Base-by-base conservation (phyloP, 1,140 invertebrate species). In the Lineus longissimus region DNA sequence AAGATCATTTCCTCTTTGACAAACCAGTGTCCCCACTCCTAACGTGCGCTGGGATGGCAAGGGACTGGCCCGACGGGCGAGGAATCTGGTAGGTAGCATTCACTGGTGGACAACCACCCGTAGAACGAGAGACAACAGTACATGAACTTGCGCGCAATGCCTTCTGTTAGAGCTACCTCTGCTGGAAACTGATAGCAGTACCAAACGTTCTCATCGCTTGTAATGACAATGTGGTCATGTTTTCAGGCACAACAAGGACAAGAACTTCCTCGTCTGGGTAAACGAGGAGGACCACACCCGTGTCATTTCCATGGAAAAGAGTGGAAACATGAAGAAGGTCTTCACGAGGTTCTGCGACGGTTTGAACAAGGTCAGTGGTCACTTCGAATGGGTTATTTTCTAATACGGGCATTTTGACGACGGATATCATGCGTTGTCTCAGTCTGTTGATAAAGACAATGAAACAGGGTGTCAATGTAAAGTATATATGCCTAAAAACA, bases 221-320 rank as follows among this genome's bases (percentile, higher is more conserved):
- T 36, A 15, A 36, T 15, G 33, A 7, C 33, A 36, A 36, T 36
- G 4, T 36, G n/a, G n/a, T n/a, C n/a, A n/a, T 15, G 15, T 7
- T 36, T 36, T n/a, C 83, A 96, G 87, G 88, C 93, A 68, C 61
- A 97, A 97, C 78, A 92, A 95, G 74, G 88, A 88, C 82, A 96
- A 96, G 85, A 94, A 92, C 69, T 97, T 97, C 89, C 85, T 97
- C 74, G 91, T 97, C 60, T 97, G 94, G 94, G 91, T 90, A 84
- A 97, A 97, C 81, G 94, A 97, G 81, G 94, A 97, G 82, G 94
- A 96, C 86, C 94, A 97, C 81, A 86, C 96, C 70, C 89, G 94
- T 74, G 90, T 97, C 75, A 97, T 97, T 81, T 96, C 93, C 71
- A 96, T 97, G 93, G 93, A 97, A 66, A 76, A 83, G 61, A 94